These are phyloP conservation scores for Terrapene triunguis DNA, from an alignment of 2,113 vertebrate genomes.

Conservation along the genomic window DNA sequence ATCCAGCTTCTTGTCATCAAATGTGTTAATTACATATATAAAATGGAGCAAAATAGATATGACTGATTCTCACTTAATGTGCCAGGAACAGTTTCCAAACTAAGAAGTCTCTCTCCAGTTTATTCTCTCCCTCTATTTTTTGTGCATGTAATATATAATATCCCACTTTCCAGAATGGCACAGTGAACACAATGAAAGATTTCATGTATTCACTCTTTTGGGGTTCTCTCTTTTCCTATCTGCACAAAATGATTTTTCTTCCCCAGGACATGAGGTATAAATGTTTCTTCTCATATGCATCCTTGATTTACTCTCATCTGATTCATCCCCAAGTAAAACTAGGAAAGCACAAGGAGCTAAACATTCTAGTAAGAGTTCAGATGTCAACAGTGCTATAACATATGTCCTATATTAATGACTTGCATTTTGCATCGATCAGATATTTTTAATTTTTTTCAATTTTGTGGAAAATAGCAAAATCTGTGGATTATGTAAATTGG, in stretches of 20 bases:
- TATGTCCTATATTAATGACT: slow-evolving; percentile 18
- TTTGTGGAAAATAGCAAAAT: slow-evolving; percentile 57
- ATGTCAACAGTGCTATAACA: slow-evolving; percentile 2
- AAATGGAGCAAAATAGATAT: slow-evolving; percentile 25
- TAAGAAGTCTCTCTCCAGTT: slow-evolving; percentile 1
- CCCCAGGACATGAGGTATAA: neutral
- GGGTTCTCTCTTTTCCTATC: neutral
- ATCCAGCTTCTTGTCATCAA: slow-evolving; percentile 42
- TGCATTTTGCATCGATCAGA: slow-evolving; percentile 29
- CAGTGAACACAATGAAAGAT: slow-evolving; percentile 8
- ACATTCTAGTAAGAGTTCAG: slow-evolving; percentile 58
- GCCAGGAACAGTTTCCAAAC: slow-evolving; percentile 50
- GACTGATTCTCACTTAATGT: slow-evolving; percentile 39
- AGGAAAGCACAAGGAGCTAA: slow-evolving; percentile 35
- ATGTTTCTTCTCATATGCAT: neutral
- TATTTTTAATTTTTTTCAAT: slow-evolving; percentile 49
- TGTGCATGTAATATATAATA: neutral
- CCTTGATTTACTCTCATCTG: neutral
- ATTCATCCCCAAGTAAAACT: slow-evolving; percentile 16
- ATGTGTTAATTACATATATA: slow-evolving; percentile 32
- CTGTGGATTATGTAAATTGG: slow-evolving; percentile 52
- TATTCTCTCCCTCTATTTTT: neutral
- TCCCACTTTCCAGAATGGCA: neutral
- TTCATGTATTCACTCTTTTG: slow-evolving; percentile 1
- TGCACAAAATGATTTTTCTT: neutral